Conservation (phyloP, 2,888 invertebrate species). For the Gisinianus flammeolus region DNA sequence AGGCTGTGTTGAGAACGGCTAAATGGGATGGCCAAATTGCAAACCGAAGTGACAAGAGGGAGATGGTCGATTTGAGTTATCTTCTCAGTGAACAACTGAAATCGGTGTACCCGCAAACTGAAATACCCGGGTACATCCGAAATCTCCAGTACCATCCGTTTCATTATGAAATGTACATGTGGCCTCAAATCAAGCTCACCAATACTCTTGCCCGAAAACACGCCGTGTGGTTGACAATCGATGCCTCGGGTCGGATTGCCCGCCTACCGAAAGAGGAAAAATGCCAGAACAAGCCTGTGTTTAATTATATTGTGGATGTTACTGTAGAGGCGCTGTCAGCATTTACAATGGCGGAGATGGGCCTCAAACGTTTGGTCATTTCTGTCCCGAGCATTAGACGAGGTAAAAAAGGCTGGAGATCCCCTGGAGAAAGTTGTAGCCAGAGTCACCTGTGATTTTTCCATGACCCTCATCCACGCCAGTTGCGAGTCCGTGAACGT, state of each 20-base stretch:
- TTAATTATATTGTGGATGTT: slow-evolving; percentile 10
- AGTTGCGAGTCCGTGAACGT: neutral
- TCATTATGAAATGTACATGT: neutral
- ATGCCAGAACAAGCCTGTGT: neutral
- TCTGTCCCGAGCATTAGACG: neutral
- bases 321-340: neutral
- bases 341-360: neutral
- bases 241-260: neutral
- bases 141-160: neutral
- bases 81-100: neutral
- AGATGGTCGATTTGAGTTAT: neutral
- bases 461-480: neutral
- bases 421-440: neutral
- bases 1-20: neutral
- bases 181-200: neutral
- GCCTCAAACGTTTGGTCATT: neutral
- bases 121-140: neutral
- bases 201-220: neutral
- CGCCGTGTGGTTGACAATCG: neutral
- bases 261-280: neutral
- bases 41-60: neutral
- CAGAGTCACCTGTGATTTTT: neutral
- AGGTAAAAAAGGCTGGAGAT: neutral
- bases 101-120: neutral
- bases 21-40: neutral